A percentile compares a stretch with the other conserved stretches of the same genome.
Conservation (phyloP, 2,113 vertebrate species). For the Cottus gobio region DNA sequence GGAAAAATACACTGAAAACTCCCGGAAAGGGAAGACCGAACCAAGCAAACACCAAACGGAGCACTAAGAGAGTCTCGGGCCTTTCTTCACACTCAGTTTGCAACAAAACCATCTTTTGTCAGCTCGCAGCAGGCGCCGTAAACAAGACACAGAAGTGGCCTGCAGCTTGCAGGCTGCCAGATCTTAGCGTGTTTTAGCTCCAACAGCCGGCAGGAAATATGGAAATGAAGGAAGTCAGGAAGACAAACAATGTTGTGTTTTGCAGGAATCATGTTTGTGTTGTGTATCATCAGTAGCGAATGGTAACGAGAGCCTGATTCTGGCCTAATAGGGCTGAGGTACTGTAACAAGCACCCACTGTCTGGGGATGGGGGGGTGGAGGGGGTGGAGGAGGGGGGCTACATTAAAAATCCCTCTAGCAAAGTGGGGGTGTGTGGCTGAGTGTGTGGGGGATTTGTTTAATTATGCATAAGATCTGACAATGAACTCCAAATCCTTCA, state of each 20-base stretch:
- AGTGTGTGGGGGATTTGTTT: conserved; percentile 59
- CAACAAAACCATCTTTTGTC: conserved; percentile 70
- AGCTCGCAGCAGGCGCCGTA: conserved; percentile 54
- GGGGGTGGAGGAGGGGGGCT: too few species aligned
- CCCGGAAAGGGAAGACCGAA: conserved; percentile 9
- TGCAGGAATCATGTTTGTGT: conserved; percentile 18
- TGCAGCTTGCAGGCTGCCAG: conserved; percentile 46
- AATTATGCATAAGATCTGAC: conserved; percentile 80
- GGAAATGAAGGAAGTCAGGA: conserved; percentile 44
- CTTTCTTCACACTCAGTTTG: conserved; percentile 43
- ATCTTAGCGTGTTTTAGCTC: conserved; percentile 28
- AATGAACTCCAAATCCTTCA: conserved; percentile 74
- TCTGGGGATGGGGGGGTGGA: conserved; percentile 11
- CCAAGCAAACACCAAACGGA: conserved; percentile 26
- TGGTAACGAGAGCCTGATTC: conserved; percentile 26
- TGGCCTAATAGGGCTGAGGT: conserved; percentile 23
- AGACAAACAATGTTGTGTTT: conserved; percentile 35
- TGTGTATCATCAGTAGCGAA: conserved; percentile 17
- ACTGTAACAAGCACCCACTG: conserved; percentile 48
- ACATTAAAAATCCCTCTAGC: conserved; percentile 57
- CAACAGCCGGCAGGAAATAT: conserved; percentile 43
- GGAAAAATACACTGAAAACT: conserved; percentile 11
- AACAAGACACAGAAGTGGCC: conserved; percentile 50
- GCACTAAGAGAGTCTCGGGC: conserved; percentile 3
- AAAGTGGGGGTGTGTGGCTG: conserved; percentile 28